A percentile compares a stretch with the other conserved stretches of the same genome.
These are phyloP conservation scores for Phenganax stokvisi DNA, from an alignment of 92 coral and sea anemone species.

Conservation along the genomic window DNA sequence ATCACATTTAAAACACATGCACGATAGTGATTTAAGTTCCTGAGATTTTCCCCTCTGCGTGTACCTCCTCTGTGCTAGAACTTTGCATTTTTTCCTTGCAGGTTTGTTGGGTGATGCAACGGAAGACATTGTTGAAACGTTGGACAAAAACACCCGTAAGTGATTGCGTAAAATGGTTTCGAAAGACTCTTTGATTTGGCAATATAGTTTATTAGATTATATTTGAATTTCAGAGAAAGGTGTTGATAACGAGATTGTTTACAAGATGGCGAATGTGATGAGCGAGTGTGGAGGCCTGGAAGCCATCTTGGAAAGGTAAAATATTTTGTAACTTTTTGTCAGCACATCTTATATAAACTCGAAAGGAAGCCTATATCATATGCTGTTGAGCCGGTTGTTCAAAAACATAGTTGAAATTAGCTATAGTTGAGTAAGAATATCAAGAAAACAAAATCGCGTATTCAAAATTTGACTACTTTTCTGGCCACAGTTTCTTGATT, in stretches of 20 bases:
- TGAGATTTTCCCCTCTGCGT: no score
- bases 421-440: no score
- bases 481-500: background rate
- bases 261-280: conserved; percentile 89
- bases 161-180: background rate
- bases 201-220: background rate
- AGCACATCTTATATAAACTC: no score
- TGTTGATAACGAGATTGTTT: conserved; percentile 83
- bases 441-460: no score
- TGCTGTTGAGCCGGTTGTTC: no score
- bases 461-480: no score
- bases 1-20: no score
- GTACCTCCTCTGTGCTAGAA: no score
- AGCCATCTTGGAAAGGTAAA: conserved; percentile 83
- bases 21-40: no score
- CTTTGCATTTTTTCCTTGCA: conserved; percentile 18
- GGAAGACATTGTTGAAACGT: conserved; percentile 90
- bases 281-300: conserved; percentile 91
- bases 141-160: conserved; percentile 72
- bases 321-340: no score
- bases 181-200: background rate
- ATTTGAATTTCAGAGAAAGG: conserved; percentile 62
- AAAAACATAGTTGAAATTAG: no score
- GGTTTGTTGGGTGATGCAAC: conserved; percentile 98
- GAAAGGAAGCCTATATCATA: no score